Percentiles rank a stretch among this genome's conserved stretches.
These are phyloP conservation scores for Onthophagus sagittarius DNA, from an alignment of 2,888 invertebrate genomes.

Conservation along the genomic window DNA sequence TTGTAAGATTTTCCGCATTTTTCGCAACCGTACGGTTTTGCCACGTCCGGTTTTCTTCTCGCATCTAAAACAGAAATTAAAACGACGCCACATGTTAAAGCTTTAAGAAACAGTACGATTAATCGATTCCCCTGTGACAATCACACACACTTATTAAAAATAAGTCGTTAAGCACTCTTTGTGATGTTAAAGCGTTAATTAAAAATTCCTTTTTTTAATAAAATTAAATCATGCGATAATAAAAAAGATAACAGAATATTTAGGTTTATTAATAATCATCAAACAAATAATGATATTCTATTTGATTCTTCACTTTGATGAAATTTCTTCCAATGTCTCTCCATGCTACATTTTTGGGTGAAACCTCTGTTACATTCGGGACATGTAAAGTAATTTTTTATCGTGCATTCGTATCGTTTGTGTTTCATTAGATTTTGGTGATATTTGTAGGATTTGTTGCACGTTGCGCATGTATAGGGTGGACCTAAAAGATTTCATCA, in stretches of 20 bases:
- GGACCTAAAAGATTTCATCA: conserved; percentile 28
- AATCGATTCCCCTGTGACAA: conserved; percentile 4
- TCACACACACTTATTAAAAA: conserved; percentile 34
- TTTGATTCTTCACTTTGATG: conserved; percentile 30
- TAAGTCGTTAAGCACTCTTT: neutral
- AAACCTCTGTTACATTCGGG: conserved; percentile 61
- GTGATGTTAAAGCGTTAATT: conserved; percentile 30
- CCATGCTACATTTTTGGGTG: conserved; percentile 66
- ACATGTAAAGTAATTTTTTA: conserved; percentile 49
- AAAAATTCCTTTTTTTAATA: conserved; percentile 53
- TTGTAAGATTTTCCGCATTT: conserved; percentile 38
- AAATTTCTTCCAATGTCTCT: conserved; percentile 54
- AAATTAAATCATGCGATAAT: conserved; percentile 35
- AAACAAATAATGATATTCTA: neutral
- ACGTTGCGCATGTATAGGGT: conserved; percentile 46
- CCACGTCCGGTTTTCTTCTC: neutral
- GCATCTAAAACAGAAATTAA: conserved; percentile 20
- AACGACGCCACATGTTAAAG: neutral
- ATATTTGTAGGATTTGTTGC: conserved; percentile 36
- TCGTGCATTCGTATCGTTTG: conserved; percentile 44
- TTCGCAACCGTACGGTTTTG: conserved; percentile 20
- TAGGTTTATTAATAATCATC: conserved; percentile 49
- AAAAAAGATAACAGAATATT: neutral
- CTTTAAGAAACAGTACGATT: neutral
- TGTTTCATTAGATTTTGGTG: conserved; percentile 43